A percentile compares a stretch with the other conserved stretches of the same genome.
Evolutionary conservation across 1,140 invertebrate species (phyloP).

Genomic region (Gryon sp.): DNA sequence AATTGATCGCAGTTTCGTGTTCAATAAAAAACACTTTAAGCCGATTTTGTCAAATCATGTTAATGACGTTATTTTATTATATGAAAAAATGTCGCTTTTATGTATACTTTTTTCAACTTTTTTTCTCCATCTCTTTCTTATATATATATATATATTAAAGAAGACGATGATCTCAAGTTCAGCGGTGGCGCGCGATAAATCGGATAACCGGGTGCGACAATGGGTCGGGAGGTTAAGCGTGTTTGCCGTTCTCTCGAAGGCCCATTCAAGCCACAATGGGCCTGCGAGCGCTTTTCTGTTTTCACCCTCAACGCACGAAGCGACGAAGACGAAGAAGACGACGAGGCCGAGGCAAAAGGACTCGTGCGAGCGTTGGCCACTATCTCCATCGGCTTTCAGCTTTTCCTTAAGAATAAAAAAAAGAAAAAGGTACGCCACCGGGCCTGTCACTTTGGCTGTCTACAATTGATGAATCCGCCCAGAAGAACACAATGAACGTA

Average conservation of each 20-base stretch:
- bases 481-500: slow-evolving; percentile 74
- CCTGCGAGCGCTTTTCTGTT: slow-evolving; percentile 73
- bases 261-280: slow-evolving; percentile 75
- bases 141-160: no score
- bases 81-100: no score
- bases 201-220: slow-evolving; percentile 77
- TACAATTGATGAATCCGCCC: slow-evolving; percentile 66
- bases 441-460: slow-evolving; percentile 47
- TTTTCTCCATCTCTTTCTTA: no score
- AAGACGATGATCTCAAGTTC: slow-evolving; percentile 42
- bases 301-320: slow-evolving; percentile 56
- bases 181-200: slow-evolving; percentile 69
- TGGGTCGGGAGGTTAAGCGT: slow-evolving; percentile 77
- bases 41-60: no score
- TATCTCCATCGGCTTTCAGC: slow-evolving; percentile 27
- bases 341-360: no score
- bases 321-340: slow-evolving; percentile 43
- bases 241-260: slow-evolving; percentile 78
- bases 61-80: no score
- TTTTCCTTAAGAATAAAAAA: slow-evolving; percentile 13
- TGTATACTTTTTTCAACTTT: no score
- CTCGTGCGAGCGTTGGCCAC: slow-evolving; percentile 16
- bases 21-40: no score
- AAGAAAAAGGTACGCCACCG: slow-evolving; percentile 62
- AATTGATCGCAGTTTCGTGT: no score